These are phyloP conservation scores for Leptopilina boulardi DNA, from an alignment of 1,140 invertebrate genomes.

Conservation along the genomic window DNA sequence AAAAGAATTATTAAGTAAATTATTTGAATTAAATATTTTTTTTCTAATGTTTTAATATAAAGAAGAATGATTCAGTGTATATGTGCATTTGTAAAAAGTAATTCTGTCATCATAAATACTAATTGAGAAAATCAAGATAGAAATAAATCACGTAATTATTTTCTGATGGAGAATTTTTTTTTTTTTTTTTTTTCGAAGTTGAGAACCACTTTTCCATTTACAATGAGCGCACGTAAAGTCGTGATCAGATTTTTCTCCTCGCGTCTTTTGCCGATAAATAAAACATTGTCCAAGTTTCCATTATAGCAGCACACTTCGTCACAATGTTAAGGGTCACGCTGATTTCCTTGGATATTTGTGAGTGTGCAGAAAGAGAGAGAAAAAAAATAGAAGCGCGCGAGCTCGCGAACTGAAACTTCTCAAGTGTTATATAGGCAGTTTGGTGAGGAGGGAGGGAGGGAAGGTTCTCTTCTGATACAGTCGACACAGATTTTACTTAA, in stretches of 20 bases:
- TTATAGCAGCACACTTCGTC: conserved; percentile 29
- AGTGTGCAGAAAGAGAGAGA: not conserved
- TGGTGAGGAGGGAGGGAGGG: not conserved
- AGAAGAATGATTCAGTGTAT: no score
- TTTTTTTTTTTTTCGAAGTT: not conserved
- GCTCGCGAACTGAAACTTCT: conserved; percentile 2
- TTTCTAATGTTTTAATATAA: no score
- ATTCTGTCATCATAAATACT: no score
- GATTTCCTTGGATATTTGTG: conserved; percentile 31
- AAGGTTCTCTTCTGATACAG: conserved; percentile 6
- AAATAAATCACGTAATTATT: not conserved
- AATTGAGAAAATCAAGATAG: not conserved
- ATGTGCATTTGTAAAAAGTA: no score
- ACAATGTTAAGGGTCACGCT: conserved; percentile 32
- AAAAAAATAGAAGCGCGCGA: conserved; percentile 13
- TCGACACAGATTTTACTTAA: conserved; percentile 33
- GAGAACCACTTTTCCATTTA: not conserved
- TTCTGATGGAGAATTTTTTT: not conserved
- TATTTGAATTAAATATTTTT: no score
- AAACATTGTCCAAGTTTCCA: conserved; percentile 31
- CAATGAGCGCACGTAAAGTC: conserved; percentile 8
- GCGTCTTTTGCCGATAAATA: conserved; percentile 23
- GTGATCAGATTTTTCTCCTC: conserved; percentile 30
- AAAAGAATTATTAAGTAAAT: no score
- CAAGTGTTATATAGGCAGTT: no score